These are phyloP conservation scores for Montipora capricornis DNA, from an alignment of 64 coral and sea anemone species.

Conservation along the genomic window DNA sequence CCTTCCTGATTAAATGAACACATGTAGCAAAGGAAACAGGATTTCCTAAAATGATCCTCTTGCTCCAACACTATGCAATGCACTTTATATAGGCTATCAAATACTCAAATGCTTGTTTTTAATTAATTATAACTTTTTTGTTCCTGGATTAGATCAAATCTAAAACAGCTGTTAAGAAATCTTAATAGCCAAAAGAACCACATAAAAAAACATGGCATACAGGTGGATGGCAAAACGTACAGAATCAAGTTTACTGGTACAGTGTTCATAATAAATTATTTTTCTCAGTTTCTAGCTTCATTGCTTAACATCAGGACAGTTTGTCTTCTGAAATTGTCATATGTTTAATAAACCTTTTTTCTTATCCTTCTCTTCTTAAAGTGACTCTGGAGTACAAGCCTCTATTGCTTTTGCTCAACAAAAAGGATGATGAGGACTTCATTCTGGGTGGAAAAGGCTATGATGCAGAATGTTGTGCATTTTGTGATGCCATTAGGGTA, in stretches of 20 bases:
- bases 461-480: slow-evolving; percentile 43
- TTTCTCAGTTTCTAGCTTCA: too few species aligned
- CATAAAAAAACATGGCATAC: slow-evolving; percentile 44
- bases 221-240: slow-evolving; percentile 59
- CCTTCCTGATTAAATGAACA: too few species aligned
- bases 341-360: too few species aligned
- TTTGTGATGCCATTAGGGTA: slow-evolving; percentile 27
- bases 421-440: slow-evolving; percentile 30
- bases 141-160: neutral
- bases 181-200: neutral
- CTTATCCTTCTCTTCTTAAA: neutral
- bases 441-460: slow-evolving; percentile 27
- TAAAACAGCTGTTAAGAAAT: slow-evolving; percentile 17
- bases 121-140: neutral
- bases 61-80: too few species aligned
- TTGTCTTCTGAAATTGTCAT: neutral
- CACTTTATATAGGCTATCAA: too few species aligned
- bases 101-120: neutral
- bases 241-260: neutral
- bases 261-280: too few species aligned
- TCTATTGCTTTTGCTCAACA: slow-evolving; percentile 5
- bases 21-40: too few species aligned
- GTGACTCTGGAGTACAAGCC: slow-evolving; percentile 47
- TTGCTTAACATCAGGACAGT: too few species aligned
- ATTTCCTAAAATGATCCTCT: too few species aligned